Evolutionary conservation across 2,888 invertebrate genomes (phyloP).

Genomic region (Lasiommata megera): DNA sequence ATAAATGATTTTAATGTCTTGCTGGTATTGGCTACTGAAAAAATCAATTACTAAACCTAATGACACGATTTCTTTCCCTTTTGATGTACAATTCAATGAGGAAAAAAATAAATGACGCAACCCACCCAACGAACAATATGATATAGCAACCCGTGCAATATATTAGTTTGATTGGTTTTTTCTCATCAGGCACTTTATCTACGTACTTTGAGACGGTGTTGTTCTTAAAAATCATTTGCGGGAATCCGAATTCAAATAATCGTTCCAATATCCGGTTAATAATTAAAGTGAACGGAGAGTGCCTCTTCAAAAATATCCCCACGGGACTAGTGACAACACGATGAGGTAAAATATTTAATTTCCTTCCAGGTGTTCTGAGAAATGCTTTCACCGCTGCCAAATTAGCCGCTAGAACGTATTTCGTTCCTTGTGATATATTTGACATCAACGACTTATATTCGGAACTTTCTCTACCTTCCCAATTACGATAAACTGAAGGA

Average conservation of each 20-base stretch:
- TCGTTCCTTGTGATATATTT: slow-evolving; percentile 48
- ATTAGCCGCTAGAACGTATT: slow-evolving; percentile 58
- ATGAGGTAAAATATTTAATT: slow-evolving; percentile 49
- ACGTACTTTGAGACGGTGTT: slow-evolving; percentile 34
- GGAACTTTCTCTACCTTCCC: slow-evolving; percentile 44
- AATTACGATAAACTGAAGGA: slow-evolving; percentile 50
- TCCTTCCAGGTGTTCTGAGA: slow-evolving; percentile 37
- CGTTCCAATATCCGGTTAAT: slow-evolving; percentile 47
- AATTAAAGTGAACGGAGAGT: slow-evolving; percentile 49
- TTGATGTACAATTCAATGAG: slow-evolving; percentile 47
- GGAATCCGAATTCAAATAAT: slow-evolving; percentile 54
- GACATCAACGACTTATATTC: slow-evolving; percentile 44
- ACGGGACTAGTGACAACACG: slow-evolving; percentile 49
- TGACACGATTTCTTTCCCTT: slow-evolving; percentile 24
- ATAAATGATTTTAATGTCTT: slow-evolving; percentile 12
- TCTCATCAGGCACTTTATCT: slow-evolving; percentile 15
- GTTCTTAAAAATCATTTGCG: slow-evolving; percentile 48
- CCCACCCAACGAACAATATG: slow-evolving; percentile 55
- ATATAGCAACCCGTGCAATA: slow-evolving; percentile 61
- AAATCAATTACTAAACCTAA: slow-evolving; percentile 24
- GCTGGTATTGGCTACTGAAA: neutral
- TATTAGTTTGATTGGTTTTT: slow-evolving; percentile 47
- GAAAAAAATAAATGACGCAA: slow-evolving; percentile 46
- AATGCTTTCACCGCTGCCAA: slow-evolving; percentile 44
- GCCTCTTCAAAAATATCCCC: slow-evolving; percentile 62